Conservation (phyloP, 2,113 vertebrate genomes). For the Spea bombifrons region DNA sequence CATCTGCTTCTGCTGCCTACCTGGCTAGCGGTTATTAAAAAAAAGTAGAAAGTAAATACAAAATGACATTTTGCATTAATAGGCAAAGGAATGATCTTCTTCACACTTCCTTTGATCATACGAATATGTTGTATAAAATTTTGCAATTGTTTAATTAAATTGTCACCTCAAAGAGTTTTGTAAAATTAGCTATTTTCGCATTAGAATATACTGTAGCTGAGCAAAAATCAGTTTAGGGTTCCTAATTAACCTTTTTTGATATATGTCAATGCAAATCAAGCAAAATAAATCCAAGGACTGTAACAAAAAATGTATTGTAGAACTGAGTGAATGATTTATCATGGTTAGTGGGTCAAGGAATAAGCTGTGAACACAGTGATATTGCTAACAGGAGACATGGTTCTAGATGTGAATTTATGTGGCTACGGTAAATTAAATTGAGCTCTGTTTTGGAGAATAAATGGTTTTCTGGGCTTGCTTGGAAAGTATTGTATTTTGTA, state of each 20-base stretch:
- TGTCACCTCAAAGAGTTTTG: slow-evolving; percentile 34
- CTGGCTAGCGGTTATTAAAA: slow-evolving; percentile 34
- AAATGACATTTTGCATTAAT: slow-evolving; percentile 39
- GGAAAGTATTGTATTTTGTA: too few relatives aligned
- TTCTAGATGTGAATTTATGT: not conserved
- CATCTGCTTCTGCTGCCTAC: slow-evolving; percentile 19
- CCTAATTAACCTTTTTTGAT: slow-evolving; percentile 38
- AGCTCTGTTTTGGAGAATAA: too few relatives aligned
- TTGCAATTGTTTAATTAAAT: slow-evolving; percentile 43
- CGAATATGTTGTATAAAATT: slow-evolving; percentile 37
- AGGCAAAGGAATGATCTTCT: slow-evolving; percentile 21
- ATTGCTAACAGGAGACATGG: not conserved
- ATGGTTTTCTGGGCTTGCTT: too few relatives aligned
- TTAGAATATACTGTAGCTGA: slow-evolving; percentile 21
- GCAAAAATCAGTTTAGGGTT: slow-evolving; percentile 13
- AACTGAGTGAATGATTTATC: not conserved
- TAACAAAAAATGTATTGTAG: not conserved
- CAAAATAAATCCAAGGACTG: slow-evolving; percentile 10
- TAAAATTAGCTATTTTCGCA: slow-evolving; percentile 36
- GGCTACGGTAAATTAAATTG: too few relatives aligned
- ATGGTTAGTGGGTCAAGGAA: not conserved
- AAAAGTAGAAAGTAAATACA: slow-evolving; percentile 31
- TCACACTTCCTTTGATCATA: slow-evolving; percentile 27
- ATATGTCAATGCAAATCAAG: slow-evolving; percentile 16
- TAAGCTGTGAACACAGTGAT: not conserved